Evolutionary conservation across 2,888 invertebrate species (phyloP).

Genomic region (Helobdella robusta): DNA sequence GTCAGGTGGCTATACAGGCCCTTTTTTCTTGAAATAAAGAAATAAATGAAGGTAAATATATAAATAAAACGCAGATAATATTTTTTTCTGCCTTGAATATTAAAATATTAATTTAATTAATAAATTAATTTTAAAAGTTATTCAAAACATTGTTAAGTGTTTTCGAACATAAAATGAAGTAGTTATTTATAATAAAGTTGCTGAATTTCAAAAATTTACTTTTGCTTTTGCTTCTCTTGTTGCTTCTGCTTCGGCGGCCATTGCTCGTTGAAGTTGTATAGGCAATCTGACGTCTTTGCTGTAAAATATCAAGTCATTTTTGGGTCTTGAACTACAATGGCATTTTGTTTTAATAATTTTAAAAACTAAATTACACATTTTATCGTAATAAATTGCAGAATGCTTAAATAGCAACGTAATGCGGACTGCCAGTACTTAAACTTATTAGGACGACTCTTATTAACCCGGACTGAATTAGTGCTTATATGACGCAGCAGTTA

Average conservation of each 20-base stretch:
- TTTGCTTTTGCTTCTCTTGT: constrained; percentile 27
- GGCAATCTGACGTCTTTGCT: constrained; percentile 43
- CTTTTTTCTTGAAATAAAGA: no score
- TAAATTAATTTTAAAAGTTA: neutral
- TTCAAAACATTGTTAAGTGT: neutral
- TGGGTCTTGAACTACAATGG: neutral
- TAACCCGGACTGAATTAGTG: no score
- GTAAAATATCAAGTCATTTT: constrained; percentile 23
- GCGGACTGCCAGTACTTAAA: no score
- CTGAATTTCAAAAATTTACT: neutral
- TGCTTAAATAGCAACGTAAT: no score
- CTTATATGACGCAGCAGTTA: no score
- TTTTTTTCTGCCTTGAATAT: neutral
- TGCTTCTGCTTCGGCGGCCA: constrained; percentile 42
- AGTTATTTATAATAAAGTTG: neutral
- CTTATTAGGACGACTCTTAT: no score
- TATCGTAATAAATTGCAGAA: no score
- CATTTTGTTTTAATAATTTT: no score
- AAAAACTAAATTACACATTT: no score
- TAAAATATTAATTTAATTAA: neutral
- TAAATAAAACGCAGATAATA: no score
- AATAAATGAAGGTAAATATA: no score
- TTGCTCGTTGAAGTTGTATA: constrained; percentile 41
- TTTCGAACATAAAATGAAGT: neutral
- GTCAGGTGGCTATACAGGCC: no score